Evolutionary conservation across 2,888 invertebrate genomes (phyloP), one percentile per base, ranked within the genome.

Genomic region (Drosophila borborema): DNA sequence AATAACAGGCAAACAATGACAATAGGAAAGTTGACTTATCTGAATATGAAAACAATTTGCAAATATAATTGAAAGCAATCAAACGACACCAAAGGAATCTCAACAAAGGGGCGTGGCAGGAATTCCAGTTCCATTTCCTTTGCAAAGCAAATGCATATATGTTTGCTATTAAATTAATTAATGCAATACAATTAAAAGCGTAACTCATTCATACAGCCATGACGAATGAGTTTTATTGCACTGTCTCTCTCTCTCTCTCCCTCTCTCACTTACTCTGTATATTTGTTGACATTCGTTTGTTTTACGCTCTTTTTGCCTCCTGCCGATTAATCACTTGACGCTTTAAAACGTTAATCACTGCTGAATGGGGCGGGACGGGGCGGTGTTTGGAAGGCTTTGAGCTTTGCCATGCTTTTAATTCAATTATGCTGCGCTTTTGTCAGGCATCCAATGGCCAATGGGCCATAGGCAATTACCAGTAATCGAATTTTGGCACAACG

Each of bases 401-500:
- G 80, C 80, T 80, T 77, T 76, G 74, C 71, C 73, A 64, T 71
- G 88, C 80, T 83, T 74, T 83, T 83, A 83, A 85, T 85, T 87
- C 75, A 85, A 85, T 85, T 87, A 87, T 76, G 74, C 74, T 74
- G 69, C 78, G 81, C 81, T 81, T 77, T 85, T 81, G 85, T 77
- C 72, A 58, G 45, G 16, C 36, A 34, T 38, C 43, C 53, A 28
- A 28, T 62, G 59, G 78, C 66, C 61, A 83, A 78, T 86, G 82
- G 89, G 82, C 64, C 81, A 80, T 83, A 80, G 89, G 84, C 86
- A 86, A 86, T 86, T 86, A 86, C 84, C 74, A 73, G 80, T 86
- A 86, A 86, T 86, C 86, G 88, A 86, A 88, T 86, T 81, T 72
- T 58, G 75, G 73, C 64, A 76, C 68, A 67, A 59, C 58, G 72